Base-by-base conservation (phyloP, 1,140 invertebrate species). In the Aphaenogaster ashmeadi region DNA sequence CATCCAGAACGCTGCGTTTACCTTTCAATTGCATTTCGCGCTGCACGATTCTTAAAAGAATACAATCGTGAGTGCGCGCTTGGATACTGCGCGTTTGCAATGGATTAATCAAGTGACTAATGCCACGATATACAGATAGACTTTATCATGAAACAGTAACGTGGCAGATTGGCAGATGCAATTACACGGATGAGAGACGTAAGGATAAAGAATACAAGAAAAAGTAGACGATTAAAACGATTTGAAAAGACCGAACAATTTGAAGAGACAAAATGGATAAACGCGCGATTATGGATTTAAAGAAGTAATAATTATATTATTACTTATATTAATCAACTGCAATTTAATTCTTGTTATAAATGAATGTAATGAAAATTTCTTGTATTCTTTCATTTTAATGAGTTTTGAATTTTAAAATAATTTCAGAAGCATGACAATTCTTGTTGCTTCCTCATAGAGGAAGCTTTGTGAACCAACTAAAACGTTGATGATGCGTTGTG, bases 11-110 rank as follows among this genome's bases (percentile, higher is more conserved):
- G 7, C 47, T 21, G 47, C 50, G 38, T 81, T 71, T 81, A 44
- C 5, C 38, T 81, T 81, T 44, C 38, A 83, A 83, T 83, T 83
- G 44, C 15, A 33, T 83, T 58, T 83, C 52, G 38, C 66, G 52
- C 66, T 72, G 52, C 27, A 5, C 38, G 66, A 72, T 33, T 83
- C 66, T 56, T 54, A 56, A 72, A 83, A 72, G 52, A 47, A 54
- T 54, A 52, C 47, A 83, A 83, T 58, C 38, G 41, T 50, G 13
- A 80, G 38, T 71, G 50, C 50, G n/a, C 21, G 13, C 21, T 38
- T 74, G 27, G 27, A 27, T 27, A 66, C 33, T 21, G 33, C n/a
- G 41, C 44, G 44, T 69, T 56, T 27, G 52, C 66, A 54, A 72
- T 47, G 21, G 41, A 81, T 81, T 71, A 72, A 83, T 83, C 36